These are phyloP conservation scores for Megaceryle alcyon DNA, from an alignment of 2,797 vertebrate genomes.

Conservation along the genomic window DNA sequence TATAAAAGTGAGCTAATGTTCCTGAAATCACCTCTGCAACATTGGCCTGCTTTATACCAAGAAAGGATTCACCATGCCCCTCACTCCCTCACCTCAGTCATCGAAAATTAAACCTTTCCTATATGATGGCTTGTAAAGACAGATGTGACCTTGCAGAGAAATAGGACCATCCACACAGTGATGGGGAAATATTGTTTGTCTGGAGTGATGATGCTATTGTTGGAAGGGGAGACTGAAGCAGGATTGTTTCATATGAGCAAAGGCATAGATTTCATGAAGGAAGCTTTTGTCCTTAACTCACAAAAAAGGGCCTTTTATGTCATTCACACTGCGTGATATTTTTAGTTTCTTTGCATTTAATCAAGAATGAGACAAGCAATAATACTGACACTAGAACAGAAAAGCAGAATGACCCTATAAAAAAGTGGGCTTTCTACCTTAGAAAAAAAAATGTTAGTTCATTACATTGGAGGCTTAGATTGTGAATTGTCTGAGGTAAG, in stretches of 20 bases:
- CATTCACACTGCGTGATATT: neutral
- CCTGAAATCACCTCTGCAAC: neutral
- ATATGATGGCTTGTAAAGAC: neutral
- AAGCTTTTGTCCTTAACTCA: slow-evolving; percentile 46
- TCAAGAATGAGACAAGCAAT: neutral
- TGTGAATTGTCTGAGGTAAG: neutral
- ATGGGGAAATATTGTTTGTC: neutral
- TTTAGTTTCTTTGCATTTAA: slow-evolving; percentile 23
- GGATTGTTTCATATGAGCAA: slow-evolving; percentile 27
- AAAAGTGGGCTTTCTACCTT: neutral
- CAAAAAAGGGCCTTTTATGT: neutral
- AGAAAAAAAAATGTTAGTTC: neutral
- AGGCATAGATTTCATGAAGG: slow-evolving; percentile 17
- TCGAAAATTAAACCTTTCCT: neutral
- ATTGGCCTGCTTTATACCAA: neutral
- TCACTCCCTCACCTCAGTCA: neutral
- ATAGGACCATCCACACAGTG: neutral
- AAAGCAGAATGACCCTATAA: neutral
- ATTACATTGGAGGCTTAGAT: neutral
- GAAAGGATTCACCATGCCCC: neutral
- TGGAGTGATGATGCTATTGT: slow-evolving; percentile 3
- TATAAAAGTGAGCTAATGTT: neutral
- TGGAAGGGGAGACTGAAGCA: slow-evolving; percentile 14
- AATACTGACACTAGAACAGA: neutral
- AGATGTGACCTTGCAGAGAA: neutral